Percentiles rank a stretch among this genome's conserved stretches.
Evolutionary conservation across 2,113 vertebrate genomes (phyloP).

Genomic region (Grallaria varia): DNA sequence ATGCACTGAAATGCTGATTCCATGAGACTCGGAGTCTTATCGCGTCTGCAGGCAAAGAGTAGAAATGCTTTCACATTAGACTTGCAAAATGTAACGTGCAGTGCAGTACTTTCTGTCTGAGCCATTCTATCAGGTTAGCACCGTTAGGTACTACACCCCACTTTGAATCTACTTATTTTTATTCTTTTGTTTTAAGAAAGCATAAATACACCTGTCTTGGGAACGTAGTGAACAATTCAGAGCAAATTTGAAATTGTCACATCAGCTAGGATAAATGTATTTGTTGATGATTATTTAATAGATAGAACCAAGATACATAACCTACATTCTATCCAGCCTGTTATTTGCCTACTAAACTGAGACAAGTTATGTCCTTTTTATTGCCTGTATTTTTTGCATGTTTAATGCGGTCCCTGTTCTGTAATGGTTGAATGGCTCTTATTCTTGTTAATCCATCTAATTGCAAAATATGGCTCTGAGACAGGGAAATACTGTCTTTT

Average conservation of each 20-base stretch:
- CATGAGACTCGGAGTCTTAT: neutral
- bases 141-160: neutral
- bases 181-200: neutral
- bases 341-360: neutral
- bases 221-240: neutral
- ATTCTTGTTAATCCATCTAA: neutral
- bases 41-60: constrained; percentile 20
- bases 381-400: neutral
- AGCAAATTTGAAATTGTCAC: neutral
- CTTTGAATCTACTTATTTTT: neutral
- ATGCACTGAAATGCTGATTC: constrained; percentile 37
- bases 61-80: constrained; percentile 44
- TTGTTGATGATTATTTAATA: neutral
- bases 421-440: neutral
- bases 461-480: neutral
- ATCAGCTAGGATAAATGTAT: neutral
- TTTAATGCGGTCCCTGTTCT: neutral
- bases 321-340: neutral
- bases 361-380: neutral
- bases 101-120: constrained; percentile 2
- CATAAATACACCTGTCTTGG: neutral
- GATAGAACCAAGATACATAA: neutral
- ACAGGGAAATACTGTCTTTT: neutral
- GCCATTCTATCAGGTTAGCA: neutral
- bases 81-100: constrained; percentile 38